Evolutionary conservation across 2,113 vertebrate species (phyloP), one percentile per base, ranked within the genome.

Genomic region (Crotophaga sulcirostris): DNA sequence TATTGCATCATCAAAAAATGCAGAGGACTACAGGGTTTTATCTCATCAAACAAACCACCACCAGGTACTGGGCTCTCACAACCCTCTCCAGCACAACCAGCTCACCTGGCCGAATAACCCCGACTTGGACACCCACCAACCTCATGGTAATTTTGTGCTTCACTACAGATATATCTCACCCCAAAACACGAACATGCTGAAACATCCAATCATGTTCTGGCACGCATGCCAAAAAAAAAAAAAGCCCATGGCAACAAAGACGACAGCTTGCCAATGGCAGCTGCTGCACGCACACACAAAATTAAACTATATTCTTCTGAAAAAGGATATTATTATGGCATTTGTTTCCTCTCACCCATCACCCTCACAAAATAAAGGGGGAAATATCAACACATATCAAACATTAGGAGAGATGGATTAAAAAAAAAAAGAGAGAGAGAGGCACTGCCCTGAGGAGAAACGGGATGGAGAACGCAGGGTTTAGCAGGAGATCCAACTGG

Each of bases 161-260:
- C 89, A 44, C 90, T 74, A 92, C 60, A 75, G 95, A 93, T 77
- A 86, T 40, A 73, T 91, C 93, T 96, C 96, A 94, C 92, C 93
- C 94, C 93, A 94, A 87, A 96, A 94, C 72, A 55, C 29, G 86
- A 96, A 90, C 69, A 92, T 74, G 68, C 63, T 70, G 66, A 82
- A 91, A 95, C 90, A 96, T 80, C 96, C 96, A 97, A 96, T 97
- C 96, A 91, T 85, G 75, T 93, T 92, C 96, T 97, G 97, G 97
- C 97, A 97, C 96, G 89, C 94, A 94, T 96, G 96, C 94, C 93
- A 89, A 87, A 74, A 55, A 80, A 84, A 89, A 89, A 94, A 97
- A 97, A 96, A 96, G 88, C 97, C 97, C 96, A 97, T 91, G 94
- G 97, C 95, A 98, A 97, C 97, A 97, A 97, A 97, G 96, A 97